These are phyloP conservation scores for Labroides dimidiatus DNA, from an alignment of 2,797 vertebrate genomes.

Conservation along the genomic window DNA sequence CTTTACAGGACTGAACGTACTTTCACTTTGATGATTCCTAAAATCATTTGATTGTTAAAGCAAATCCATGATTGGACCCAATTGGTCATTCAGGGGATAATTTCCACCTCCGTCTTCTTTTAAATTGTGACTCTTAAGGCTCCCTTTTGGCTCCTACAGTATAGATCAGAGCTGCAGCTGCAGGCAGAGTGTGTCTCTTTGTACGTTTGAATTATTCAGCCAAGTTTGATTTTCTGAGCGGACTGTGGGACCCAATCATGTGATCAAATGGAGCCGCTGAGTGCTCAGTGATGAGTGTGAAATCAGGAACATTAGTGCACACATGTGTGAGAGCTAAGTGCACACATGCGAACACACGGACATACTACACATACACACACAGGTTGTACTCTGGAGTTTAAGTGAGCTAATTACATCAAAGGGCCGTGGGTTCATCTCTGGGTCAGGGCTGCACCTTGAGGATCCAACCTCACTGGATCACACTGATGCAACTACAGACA, in stretches of 20 bases:
- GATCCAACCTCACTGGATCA: slow-evolving; percentile 15
- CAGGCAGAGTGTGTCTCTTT: background rate
- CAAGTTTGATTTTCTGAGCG: slow-evolving; percentile 41
- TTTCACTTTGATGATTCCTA: too few species aligned
- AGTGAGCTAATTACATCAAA: slow-evolving; percentile 22
- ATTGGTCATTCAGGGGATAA: too few species aligned
- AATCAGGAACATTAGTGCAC: slow-evolving; percentile 46
- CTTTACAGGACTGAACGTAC: too few species aligned
- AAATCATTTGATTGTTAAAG: too few species aligned
- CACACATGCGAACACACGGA: slow-evolving; percentile 31
- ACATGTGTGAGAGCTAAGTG: slow-evolving; percentile 47
- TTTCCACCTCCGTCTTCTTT: too few species aligned
- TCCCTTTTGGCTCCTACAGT: too few species aligned
- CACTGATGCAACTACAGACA: too few species aligned
- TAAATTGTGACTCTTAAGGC: too few species aligned
- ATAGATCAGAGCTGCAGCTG: background rate
- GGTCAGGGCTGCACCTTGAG: slow-evolving; percentile 4
- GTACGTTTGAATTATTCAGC: slow-evolving; percentile 44
- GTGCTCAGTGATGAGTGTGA: slow-evolving; percentile 47
- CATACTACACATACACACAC: slow-evolving; percentile 6
- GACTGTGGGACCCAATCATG: slow-evolving; percentile 43
- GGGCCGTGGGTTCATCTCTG: slow-evolving; percentile 31
- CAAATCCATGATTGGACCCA: too few species aligned
- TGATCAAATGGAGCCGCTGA: slow-evolving; percentile 42
- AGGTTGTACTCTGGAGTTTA: background rate